A percentile compares a stretch with the other conserved stretches of the same genome.
phyloP scores from a whole-genome alignment of 2,888 invertebrate genomes.

The Cosmia pyralina region DNA sequence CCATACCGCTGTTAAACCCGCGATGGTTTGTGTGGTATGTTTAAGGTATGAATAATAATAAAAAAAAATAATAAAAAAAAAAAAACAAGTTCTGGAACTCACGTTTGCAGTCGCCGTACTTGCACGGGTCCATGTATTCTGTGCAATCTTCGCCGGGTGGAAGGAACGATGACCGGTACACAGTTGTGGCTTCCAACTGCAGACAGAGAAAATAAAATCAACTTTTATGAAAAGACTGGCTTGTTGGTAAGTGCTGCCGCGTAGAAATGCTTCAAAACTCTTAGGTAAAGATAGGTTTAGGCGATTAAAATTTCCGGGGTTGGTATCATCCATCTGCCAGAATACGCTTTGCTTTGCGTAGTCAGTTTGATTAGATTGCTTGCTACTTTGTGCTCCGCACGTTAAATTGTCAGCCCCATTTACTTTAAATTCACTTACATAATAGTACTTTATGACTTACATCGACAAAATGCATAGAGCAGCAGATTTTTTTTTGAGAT shows the following conservation, averaged over 20 bases:
- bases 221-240: too few species aligned
- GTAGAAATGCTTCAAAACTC: neutral
- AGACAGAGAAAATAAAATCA: neutral
- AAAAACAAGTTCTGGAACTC: constrained; percentile 60
- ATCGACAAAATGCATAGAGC: too few species aligned
- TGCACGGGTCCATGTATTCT: constrained; percentile 89
- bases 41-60: too few species aligned
- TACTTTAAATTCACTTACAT: too few species aligned
- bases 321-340: neutral
- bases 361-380: too few species aligned
- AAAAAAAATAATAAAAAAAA: too few species aligned
- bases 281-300: neutral
- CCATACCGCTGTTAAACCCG: too few species aligned
- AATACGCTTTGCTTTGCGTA: neutral
- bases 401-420: too few species aligned
- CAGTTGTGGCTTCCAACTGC: constrained; percentile 90
- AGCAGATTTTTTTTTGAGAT: too few species aligned
- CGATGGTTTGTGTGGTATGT: too few species aligned
- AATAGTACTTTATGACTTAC: too few species aligned
- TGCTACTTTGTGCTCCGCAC: too few species aligned
- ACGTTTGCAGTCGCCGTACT: constrained; percentile 89
- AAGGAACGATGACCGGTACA: constrained; percentile 91
- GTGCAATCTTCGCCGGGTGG: constrained; percentile 91
- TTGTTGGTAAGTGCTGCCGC: neutral
- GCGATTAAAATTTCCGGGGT: neutral